Conservation (phyloP, 2,113 vertebrate species). For the Poeciliopsis turrubarensis region DNA sequence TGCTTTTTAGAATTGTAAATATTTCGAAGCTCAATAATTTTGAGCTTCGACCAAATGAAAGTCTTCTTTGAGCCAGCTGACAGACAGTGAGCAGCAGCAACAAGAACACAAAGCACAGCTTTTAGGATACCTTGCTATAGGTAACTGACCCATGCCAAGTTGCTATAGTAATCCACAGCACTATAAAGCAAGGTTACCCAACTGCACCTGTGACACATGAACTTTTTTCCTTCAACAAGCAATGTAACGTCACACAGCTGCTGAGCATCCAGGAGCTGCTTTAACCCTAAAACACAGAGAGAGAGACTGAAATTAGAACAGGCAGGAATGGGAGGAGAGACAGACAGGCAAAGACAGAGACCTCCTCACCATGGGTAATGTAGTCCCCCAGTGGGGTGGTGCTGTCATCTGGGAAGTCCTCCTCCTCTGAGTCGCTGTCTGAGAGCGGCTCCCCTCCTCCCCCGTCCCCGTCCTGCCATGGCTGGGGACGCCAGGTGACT, state of each 20-base stretch:
- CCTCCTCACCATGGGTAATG: conserved; percentile 77
- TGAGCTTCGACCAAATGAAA: neutral
- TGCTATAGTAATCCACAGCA: no score
- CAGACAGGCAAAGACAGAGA: neutral
- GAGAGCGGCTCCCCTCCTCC: conserved; percentile 81
- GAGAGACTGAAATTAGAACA: neutral
- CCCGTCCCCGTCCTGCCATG: conserved; percentile 82
- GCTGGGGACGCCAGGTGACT: conserved; percentile 81
- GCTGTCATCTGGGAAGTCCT: conserved; percentile 84
- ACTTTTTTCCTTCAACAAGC: conserved; percentile 82
- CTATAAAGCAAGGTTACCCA: neutral
- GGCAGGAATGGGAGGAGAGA: neutral
- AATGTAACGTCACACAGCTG: conserved; percentile 85
- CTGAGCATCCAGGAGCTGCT: conserved; percentile 84
- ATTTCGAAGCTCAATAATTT: no score
- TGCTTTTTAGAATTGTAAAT: no score
- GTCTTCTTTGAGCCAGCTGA: neutral
- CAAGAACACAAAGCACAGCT: no score
- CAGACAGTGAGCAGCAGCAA: neutral
- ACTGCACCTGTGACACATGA: conserved; percentile 83
- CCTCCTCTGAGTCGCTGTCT: conserved; percentile 83
- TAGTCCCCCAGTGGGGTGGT: conserved; percentile 83
- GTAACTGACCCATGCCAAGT: no score
- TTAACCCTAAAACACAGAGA: conserved; percentile 70
- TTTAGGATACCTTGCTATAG: no score